These are phyloP conservation scores for Polydrusus pterygomalis DNA, from an alignment of 2,888 invertebrate species.

Conservation along the genomic window DNA sequence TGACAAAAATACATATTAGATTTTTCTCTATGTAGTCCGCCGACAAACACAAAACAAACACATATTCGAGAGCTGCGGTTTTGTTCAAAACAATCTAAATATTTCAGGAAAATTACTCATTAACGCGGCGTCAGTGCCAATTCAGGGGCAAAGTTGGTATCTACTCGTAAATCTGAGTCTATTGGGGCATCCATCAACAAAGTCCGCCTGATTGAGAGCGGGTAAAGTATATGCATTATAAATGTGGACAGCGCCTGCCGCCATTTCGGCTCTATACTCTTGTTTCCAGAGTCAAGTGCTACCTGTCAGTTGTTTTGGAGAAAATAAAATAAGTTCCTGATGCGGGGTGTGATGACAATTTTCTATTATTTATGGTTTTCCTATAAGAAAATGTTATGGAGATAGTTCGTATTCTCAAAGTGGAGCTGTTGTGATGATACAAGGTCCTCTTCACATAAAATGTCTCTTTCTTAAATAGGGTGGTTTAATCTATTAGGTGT, in stretches of 20 bases:
- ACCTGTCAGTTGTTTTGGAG: conserved; percentile 4
- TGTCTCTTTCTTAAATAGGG: too few species aligned
- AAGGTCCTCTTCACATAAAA: too few species aligned
- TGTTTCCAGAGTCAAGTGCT: conserved; percentile 23
- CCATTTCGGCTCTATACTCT: conserved; percentile 22
- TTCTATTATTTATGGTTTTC: background rate
- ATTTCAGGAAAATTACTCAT: conserved; percentile 39
- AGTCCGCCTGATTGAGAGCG: conserved; percentile 34
- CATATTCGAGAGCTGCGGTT: conserved; percentile 2
- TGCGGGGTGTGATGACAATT: conserved; percentile 6
- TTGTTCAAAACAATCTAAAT: conserved; percentile 32
- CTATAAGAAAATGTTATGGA: too few species aligned
- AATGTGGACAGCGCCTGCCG: conserved; percentile 15
- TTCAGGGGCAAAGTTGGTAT: conserved; percentile 14
- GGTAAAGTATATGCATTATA: conserved; percentile 29
- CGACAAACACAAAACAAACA: conserved; percentile 2
- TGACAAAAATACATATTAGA: too few species aligned
- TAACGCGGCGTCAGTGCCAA: conserved; percentile 40
- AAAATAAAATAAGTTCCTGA: background rate
- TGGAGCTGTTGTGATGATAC: too few species aligned
- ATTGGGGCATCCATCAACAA: conserved; percentile 40
- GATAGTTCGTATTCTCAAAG: too few species aligned
- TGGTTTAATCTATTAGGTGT: too few species aligned
- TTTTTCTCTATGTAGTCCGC: too few species aligned
- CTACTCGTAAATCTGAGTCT: conserved; percentile 28